Evolutionary conservation across 2,888 invertebrate species (phyloP).

Genomic region (Liopterus haemorrhoidalis): DNA sequence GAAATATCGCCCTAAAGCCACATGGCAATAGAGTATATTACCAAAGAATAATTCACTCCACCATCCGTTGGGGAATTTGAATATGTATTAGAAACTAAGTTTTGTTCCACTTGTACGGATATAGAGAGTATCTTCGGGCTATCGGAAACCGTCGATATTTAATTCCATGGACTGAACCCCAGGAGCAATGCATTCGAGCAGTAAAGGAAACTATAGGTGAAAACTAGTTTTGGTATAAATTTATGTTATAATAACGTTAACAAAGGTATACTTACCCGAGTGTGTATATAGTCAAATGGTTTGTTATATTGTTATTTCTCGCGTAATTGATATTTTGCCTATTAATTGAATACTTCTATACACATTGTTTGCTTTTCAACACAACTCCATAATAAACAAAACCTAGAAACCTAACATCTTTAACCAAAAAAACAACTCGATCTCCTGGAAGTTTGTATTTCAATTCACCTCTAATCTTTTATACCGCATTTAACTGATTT

Average conservation of each 20-base stretch:
- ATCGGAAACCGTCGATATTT: constrained; percentile 9
- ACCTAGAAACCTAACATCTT: too few relatives aligned
- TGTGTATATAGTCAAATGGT: too few relatives aligned
- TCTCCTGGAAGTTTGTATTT: too few relatives aligned
- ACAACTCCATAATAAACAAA: too few relatives aligned
- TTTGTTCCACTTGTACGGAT: constrained; percentile 20
- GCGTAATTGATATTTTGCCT: too few relatives aligned
- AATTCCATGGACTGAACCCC: constrained; percentile 14
- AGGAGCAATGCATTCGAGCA: constrained; percentile 27
- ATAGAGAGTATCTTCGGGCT: not conserved
- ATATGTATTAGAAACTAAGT: constrained; percentile 40
- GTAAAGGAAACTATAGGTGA: constrained; percentile 32
- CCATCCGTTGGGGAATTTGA: constrained; percentile 45
- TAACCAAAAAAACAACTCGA: too few relatives aligned
- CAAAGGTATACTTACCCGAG: too few relatives aligned
- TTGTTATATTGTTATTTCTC: too few relatives aligned
- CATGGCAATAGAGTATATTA: constrained; percentile 40
- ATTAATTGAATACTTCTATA: too few relatives aligned
- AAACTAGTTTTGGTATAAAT: constrained; percentile 30
- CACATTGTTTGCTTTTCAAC: too few relatives aligned
- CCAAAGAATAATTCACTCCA: constrained; percentile 40
- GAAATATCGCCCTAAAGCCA: constrained; percentile 42
- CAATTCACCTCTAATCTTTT: too few relatives aligned
- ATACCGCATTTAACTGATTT: too few relatives aligned
- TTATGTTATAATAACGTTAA: constrained; percentile 23